Percentiles rank a stretch among this genome's conserved stretches.
Evolutionary conservation across 2,888 invertebrate genomes (phyloP).

Genomic region (Crossocerus cetratus): DNA sequence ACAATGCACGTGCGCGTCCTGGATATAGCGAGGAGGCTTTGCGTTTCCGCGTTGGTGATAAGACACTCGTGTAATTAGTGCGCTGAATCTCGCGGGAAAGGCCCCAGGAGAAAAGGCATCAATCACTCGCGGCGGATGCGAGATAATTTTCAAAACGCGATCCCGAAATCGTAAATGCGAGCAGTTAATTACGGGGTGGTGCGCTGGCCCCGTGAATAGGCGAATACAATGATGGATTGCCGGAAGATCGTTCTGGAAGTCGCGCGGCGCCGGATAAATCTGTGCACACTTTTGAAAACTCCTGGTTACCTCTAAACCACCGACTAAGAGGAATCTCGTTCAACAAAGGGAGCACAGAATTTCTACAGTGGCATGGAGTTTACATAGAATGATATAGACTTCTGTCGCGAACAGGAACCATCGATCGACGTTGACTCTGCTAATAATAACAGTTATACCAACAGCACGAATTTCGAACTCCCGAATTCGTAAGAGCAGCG

Average conservation of each 20-base stretch:
- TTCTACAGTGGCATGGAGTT: no score
- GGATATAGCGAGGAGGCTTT: no score
- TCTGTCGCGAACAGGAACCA: not conserved
- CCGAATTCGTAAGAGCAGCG: not conserved
- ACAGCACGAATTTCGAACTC: not conserved
- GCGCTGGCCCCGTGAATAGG: slow-evolving; percentile 10
- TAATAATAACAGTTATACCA: not conserved
- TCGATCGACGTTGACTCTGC: not conserved
- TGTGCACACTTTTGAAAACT: slow-evolving; percentile 12
- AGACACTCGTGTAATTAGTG: slow-evolving; percentile 17
- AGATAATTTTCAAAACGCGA: slow-evolving; percentile 39
- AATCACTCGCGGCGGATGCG: slow-evolving; percentile 26
- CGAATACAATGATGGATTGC: slow-evolving; percentile 30
- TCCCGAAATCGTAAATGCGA: slow-evolving; percentile 25
- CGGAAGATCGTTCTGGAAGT: slow-evolving; percentile 20
- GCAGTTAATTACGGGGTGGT: slow-evolving; percentile 30
- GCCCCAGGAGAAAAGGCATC: slow-evolving; percentile 32
- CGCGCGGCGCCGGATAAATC: slow-evolving; percentile 14
- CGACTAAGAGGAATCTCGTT: not conserved
- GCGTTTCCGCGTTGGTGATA: slow-evolving; percentile 5
- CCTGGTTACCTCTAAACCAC: not conserved
- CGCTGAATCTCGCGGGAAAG: not conserved
- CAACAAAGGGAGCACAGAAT: no score
- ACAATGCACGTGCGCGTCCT: no score
- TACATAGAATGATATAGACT: no score